These are phyloP conservation scores for Girardia tigrina DNA, from an alignment of 2,888 invertebrate species.

Conservation along the genomic window DNA sequence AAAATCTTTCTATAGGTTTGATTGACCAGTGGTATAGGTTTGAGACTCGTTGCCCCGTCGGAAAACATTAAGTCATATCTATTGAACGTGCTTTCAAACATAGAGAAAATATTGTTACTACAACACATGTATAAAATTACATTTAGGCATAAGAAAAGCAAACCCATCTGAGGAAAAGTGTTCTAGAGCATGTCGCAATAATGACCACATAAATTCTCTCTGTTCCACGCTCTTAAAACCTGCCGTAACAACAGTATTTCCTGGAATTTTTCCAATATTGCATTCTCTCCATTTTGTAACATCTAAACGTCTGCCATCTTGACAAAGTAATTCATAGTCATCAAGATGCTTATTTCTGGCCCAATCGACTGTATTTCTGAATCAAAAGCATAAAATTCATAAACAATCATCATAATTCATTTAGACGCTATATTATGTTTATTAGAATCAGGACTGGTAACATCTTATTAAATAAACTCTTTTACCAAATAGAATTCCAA, in stretches of 20 bases:
- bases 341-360: constrained; percentile 71
- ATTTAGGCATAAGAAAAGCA: not conserved
- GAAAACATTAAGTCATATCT: constrained; percentile 84
- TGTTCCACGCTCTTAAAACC: constrained; percentile 62
- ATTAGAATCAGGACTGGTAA: too few relatives aligned
- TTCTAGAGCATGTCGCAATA: constrained; percentile 82
- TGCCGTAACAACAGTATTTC: constrained; percentile 75
- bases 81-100: constrained; percentile 74
- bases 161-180: constrained; percentile 67
- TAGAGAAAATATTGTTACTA: constrained; percentile 60
- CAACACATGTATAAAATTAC: not conserved
- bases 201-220: constrained; percentile 71
- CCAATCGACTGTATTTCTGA: constrained; percentile 69
- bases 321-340: constrained; percentile 79
- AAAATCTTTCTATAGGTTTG: constrained; percentile 63
- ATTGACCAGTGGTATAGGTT: constrained; percentile 59
- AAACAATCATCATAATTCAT: too few relatives aligned
- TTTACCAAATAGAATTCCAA: too few relatives aligned
- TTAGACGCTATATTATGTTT: too few relatives aligned
- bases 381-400: not conserved
- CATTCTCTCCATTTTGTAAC: constrained; percentile 68
- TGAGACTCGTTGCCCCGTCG: constrained; percentile 77
- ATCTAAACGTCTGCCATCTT: constrained; percentile 71
- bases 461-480: too few relatives aligned
- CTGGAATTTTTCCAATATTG: constrained; percentile 73